A percentile compares a stretch with the other conserved stretches of the same genome.
Conservation (phyloP, 1,140 invertebrate species). For the Brachionus plicatilis region DNA sequence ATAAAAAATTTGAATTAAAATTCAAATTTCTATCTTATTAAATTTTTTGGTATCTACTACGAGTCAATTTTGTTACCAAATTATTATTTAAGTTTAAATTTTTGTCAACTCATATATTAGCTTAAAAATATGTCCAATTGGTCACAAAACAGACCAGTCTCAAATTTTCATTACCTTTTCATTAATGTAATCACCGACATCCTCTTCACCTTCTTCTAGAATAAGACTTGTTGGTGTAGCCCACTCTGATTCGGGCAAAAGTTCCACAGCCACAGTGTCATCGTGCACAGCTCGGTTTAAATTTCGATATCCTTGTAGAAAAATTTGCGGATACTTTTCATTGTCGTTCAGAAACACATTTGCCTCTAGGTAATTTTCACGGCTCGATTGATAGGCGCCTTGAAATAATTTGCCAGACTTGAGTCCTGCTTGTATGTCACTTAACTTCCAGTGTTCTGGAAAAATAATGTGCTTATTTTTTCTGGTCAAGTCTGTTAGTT, state of each 20-base stretch:
- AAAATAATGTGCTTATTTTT: slow-evolving; percentile 37
- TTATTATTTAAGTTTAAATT: too few relatives aligned
- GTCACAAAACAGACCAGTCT: too few relatives aligned
- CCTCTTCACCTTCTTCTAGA: slow-evolving; percentile 32
- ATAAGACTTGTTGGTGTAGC: slow-evolving; percentile 63
- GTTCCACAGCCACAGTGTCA: slow-evolving; percentile 83
- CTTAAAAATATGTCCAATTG: too few relatives aligned
- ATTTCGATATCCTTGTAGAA: slow-evolving; percentile 75
- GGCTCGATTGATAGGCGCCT: slow-evolving; percentile 64
- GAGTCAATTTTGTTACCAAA: not conserved
- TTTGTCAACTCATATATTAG: too few relatives aligned
- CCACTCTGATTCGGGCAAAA: slow-evolving; percentile 86
- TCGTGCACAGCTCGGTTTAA: slow-evolving; percentile 93
- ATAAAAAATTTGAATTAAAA: too few relatives aligned
- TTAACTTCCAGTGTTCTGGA: slow-evolving; percentile 74
- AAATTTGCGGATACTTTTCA: slow-evolving; percentile 44
- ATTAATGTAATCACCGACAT: slow-evolving; percentile 16
- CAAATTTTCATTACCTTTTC: not conserved
- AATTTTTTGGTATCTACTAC: too few relatives aligned
- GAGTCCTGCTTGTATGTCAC: slow-evolving; percentile 70
- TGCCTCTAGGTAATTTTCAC: slow-evolving; percentile 92
- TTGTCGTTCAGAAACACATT: slow-evolving; percentile 67
- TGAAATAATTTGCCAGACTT: slow-evolving; percentile 72
- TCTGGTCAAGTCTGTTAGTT: not conserved
- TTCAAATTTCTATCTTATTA: too few relatives aligned